Evolutionary conservation across 1,140 invertebrate species (phyloP).

Genomic region (Nasonia giraulti): DNA sequence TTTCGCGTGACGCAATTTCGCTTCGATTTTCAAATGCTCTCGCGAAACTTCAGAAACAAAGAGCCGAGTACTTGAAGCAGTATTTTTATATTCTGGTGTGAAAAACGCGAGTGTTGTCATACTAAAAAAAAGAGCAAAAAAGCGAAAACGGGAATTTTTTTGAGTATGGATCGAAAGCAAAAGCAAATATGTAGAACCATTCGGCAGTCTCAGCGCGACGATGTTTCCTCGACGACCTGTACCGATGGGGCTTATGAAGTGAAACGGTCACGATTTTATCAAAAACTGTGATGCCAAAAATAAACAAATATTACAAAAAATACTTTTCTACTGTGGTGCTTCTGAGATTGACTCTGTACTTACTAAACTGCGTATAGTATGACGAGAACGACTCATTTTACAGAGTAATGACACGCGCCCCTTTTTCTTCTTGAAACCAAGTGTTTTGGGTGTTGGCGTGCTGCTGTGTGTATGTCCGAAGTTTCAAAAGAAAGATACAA

Average conservation of each 20-base stretch:
- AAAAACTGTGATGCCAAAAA: conserved; percentile 72
- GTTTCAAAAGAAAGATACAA: conserved; percentile 49
- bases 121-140: background rate
- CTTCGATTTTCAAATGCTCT: conserved; percentile 35
- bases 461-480: conserved; percentile 60
- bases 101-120: conserved; percentile 15
- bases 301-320: conserved; percentile 42
- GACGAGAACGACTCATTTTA: conserved; percentile 59
- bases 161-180: background rate
- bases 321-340: conserved; percentile 45
- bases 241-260: background rate
- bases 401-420: conserved; percentile 63
- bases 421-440: conserved; percentile 31
- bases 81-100: conserved; percentile 68
- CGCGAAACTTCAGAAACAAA: conserved; percentile 21
- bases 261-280: conserved; percentile 59
- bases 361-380: conserved; percentile 42
- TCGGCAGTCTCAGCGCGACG: conserved; percentile 1
- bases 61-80: conserved; percentile 58
- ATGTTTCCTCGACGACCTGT: conserved; percentile 31
- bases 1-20: conserved; percentile 13
- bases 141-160: background rate
- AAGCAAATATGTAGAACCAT: conserved; percentile 10
- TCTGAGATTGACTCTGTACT: conserved; percentile 51
- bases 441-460: conserved; percentile 58